Evolutionary conservation across 1,140 invertebrate genomes (phyloP).

Genomic region (Drosophila truncata): DNA sequence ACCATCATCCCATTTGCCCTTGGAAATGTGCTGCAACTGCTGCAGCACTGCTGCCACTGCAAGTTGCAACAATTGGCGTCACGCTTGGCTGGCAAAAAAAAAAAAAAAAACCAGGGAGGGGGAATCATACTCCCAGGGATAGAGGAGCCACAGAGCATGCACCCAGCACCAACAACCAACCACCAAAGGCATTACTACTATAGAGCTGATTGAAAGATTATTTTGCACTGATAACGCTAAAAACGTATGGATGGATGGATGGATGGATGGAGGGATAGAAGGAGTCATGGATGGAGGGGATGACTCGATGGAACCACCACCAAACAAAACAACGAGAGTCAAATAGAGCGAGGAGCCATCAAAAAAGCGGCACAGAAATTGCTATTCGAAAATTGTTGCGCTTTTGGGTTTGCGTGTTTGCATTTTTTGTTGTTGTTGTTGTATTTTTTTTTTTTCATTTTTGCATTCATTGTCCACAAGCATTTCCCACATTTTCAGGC

Average conservation of each 20-base stretch:
- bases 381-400: conserved; percentile 82
- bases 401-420: conserved; percentile 79
- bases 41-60: conserved; percentile 21
- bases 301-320: conserved; percentile 38
- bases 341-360: conserved; percentile 69
- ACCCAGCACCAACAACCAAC: conserved; percentile 38
- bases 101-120: neutral
- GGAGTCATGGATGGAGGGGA: neutral
- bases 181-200: conserved; percentile 29
- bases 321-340: conserved; percentile 63
- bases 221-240: conserved; percentile 84
- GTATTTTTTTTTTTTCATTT: conserved; percentile 47
- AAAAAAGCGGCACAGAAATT: conserved; percentile 61
- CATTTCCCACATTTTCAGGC: conserved; percentile 77
- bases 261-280: neutral
- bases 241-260: conserved; percentile 79
- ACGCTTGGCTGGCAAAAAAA: conserved; percentile 68
- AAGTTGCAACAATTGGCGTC: conserved; percentile 72
- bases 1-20: neutral
- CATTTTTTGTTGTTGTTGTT: conserved; percentile 37
- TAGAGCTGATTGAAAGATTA: conserved; percentile 84
- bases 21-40: conserved; percentile 13
- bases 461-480: conserved; percentile 70
- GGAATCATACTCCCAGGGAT: neutral
- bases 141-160: conserved; percentile 23